Base-by-base conservation (phyloP, 2,888 invertebrate genomes). In the Aphidoletes aphidimyza region DNA sequence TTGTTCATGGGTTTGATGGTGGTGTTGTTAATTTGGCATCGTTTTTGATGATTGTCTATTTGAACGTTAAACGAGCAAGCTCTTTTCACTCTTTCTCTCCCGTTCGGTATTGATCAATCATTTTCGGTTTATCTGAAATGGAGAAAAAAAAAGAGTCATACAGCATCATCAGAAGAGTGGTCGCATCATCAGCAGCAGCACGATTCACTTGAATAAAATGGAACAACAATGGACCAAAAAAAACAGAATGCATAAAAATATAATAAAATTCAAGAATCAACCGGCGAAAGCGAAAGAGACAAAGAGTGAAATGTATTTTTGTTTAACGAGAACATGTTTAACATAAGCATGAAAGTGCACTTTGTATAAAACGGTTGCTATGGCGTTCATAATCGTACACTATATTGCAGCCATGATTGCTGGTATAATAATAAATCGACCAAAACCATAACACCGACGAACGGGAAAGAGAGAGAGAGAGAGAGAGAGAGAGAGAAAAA, bases 101-200 rank as follows among this genome's bases (percentile, higher is more conserved):
- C n/a, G n/a, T n/a, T n/a, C 54, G 22, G 22, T n/a, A 54, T 54
- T 54, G 54, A 54, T 54, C 54, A 54, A 54, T 54, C 54, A 54
- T 54, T 54, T 54, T 54, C 5, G 17, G 19, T 54, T 54, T 19
- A n/a, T 54, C 22, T 5, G 17, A n/a, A n/a, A n/a, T 54, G n/a
- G 17, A 54, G 17, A 54, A n/a, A n/a, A n/a, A n/a, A n/a, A n/a
- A n/a, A n/a, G n/a, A 54, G 54, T 19, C 17, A 54, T n/a, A n/a
- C 22, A n/a, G 17, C 22, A 3, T 6, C 54, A n/a, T 54, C 22
- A 54, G 22, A 54, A n/a, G n/a, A n/a, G 54, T n/a, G 54, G 54
- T 19, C 17, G 54, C 54, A 17, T 6, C 22, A n/a, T n/a, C 54
- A 54, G 54, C 54, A 54, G 54, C 54, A 54, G 22, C 22, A n/a